A percentile compares a stretch with the other conserved stretches of the same genome.
Conservation (phyloP, 2,113 vertebrate species). For the Gambusia holbrooki region DNA sequence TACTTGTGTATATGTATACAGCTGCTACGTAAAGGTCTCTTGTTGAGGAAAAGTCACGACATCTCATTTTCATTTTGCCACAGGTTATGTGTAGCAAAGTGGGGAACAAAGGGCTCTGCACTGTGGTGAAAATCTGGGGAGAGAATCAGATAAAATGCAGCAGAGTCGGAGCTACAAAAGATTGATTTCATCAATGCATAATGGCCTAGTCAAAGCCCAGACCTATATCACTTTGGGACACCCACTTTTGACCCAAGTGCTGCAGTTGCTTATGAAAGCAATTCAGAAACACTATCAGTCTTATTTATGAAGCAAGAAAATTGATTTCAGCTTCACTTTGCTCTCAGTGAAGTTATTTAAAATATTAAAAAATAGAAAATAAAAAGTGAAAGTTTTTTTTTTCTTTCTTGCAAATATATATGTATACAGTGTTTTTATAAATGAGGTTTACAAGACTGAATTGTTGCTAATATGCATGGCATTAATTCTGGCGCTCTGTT, state of each 20-base stretch:
- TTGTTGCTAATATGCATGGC: no score
- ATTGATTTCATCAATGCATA: neutral
- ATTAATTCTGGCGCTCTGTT: no score
- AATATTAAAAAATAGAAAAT: no score
- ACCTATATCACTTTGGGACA: neutral
- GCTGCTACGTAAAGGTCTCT: no score
- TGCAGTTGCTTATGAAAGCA: neutral
- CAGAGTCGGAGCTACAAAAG: neutral
- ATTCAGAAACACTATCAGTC: neutral
- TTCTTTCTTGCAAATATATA: no score
- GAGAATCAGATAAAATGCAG: neutral
- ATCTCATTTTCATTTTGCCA: neutral
- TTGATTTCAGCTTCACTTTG: no score
- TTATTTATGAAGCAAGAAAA: no score
- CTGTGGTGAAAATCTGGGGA: neutral
- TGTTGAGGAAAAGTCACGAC: neutral
- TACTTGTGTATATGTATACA: neutral
- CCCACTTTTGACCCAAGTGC: neutral
- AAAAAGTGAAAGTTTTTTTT: no score
- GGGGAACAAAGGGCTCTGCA: neutral
- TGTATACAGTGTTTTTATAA: no score
- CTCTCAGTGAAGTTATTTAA: no score
- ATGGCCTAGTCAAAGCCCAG: neutral
- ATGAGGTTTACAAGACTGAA: no score
- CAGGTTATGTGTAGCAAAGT: neutral